phyloP scores from a whole-genome alignment of 1,140 invertebrate genomes.

The Magallana gigas region DNA sequence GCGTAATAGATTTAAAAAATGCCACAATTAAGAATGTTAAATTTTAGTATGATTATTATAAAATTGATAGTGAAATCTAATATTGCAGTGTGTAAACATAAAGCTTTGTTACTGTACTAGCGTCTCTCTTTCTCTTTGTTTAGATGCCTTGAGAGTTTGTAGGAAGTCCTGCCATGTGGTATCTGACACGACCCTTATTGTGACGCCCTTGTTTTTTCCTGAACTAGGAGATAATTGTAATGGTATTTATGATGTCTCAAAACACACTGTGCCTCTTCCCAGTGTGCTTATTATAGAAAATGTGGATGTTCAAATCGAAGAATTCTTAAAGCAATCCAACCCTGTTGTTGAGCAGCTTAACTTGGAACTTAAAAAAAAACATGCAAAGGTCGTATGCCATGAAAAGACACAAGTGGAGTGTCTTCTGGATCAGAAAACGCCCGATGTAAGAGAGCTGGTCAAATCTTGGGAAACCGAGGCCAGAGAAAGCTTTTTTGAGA shows the following conservation, averaged over 20 bases:
- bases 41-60: too few species aligned
- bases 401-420: slow-evolving; percentile 49
- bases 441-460: slow-evolving; percentile 35
- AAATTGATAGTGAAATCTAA: too few species aligned
- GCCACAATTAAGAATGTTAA: too few species aligned
- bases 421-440: slow-evolving; percentile 42
- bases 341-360: not conserved
- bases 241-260: slow-evolving; percentile 10
- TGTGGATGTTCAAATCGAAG: slow-evolving; percentile 2
- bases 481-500: slow-evolving; percentile 39
- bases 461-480: slow-evolving; percentile 46
- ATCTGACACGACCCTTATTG: not conserved
- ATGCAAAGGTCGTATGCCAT: slow-evolving; percentile 35
- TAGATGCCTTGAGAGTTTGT: slow-evolving; percentile 34
- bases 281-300: not conserved
- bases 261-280: slow-evolving; percentile 36
- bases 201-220: slow-evolving; percentile 27
- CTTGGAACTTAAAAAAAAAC: slow-evolving; percentile 40
- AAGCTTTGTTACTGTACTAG: not conserved
- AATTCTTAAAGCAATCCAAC: slow-evolving; percentile 10
- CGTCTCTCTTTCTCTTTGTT: not conserved
- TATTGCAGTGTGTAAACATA: not conserved
- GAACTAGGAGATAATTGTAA: slow-evolving; percentile 26
- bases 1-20: too few species aligned
- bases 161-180: slow-evolving; percentile 30